phyloP scores from a whole-genome alignment of 2,888 invertebrate species.

The Thymelicus acteon region DNA sequence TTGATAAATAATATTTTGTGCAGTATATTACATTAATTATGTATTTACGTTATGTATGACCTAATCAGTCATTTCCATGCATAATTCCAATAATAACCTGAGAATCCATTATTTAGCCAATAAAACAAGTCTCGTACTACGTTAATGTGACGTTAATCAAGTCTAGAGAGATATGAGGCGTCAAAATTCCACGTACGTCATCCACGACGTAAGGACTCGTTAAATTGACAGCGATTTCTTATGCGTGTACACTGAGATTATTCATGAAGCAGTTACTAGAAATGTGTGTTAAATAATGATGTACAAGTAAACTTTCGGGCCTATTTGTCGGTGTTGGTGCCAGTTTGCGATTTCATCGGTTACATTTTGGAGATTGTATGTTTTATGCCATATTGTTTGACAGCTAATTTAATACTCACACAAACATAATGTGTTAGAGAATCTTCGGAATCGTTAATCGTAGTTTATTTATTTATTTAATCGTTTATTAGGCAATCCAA shows the following conservation, averaged over 20 bases:
- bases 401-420: conserved; percentile 23
- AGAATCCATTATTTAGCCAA: conserved; percentile 36
- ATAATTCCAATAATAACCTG: conserved; percentile 25
- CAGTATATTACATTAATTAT: neutral
- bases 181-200: conserved; percentile 38
- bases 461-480: too few relatives aligned
- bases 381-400: conserved; percentile 27
- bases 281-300: conserved; percentile 36
- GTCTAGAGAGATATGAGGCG: conserved; percentile 36
- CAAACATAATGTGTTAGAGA: neutral
- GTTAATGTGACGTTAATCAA: conserved; percentile 30
- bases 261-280: conserved; percentile 18
- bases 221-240: conserved; percentile 36
- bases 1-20: too few relatives aligned
- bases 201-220: conserved; percentile 29
- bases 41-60: neutral
- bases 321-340: conserved; percentile 27
- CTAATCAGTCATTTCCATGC: neutral
- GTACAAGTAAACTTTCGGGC: conserved; percentile 24
- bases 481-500: too few relatives aligned
- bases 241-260: conserved; percentile 20
- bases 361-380: conserved; percentile 14
- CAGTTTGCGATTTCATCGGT: conserved; percentile 18
- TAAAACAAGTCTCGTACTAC: conserved; percentile 35
- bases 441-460: neutral